phyloP scores from a whole-genome alignment of 35 echinoderm and acorn worm genomes.

The Acanthaster planci region DNA sequence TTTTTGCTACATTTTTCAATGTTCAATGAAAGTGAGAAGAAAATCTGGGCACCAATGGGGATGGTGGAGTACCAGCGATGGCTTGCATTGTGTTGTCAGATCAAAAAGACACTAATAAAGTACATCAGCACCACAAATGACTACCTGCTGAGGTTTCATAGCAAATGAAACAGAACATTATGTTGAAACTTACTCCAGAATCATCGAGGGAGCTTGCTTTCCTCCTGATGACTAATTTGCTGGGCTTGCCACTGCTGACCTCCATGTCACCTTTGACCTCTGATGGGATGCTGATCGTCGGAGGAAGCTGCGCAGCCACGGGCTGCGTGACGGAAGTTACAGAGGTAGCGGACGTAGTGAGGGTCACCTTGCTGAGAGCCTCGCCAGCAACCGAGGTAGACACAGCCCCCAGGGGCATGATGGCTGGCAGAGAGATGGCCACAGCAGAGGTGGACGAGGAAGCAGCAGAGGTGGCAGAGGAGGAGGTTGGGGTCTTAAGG shows the following conservation, averaged over 20 bases:
- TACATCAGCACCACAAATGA: too few species aligned
- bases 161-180: too few species aligned
- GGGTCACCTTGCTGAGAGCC: background rate
- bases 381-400: conserved; percentile 18
- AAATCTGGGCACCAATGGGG: too few species aligned
- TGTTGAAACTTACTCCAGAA: conserved; percentile 51
- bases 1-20: too few species aligned
- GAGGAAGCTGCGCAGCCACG: conserved; percentile 4
- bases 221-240: conserved; percentile 30
- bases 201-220: conserved; percentile 50
- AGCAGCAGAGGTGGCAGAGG: too few species aligned
- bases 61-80: too few species aligned
- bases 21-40: too few species aligned
- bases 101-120: too few species aligned
- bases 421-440: conserved; percentile 21
- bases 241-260: conserved; percentile 32
- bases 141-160: too few species aligned
- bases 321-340: conserved; percentile 14
- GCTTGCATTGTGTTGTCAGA: too few species aligned
- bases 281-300: background rate
- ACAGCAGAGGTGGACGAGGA: background rate
- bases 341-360: background rate
- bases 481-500: conserved; percentile 40
- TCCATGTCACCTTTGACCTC: conserved; percentile 46
- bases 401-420: background rate